These are phyloP conservation scores for Oxytorus armatus DNA, from an alignment of 2,888 invertebrate genomes.

Conservation along the genomic window DNA sequence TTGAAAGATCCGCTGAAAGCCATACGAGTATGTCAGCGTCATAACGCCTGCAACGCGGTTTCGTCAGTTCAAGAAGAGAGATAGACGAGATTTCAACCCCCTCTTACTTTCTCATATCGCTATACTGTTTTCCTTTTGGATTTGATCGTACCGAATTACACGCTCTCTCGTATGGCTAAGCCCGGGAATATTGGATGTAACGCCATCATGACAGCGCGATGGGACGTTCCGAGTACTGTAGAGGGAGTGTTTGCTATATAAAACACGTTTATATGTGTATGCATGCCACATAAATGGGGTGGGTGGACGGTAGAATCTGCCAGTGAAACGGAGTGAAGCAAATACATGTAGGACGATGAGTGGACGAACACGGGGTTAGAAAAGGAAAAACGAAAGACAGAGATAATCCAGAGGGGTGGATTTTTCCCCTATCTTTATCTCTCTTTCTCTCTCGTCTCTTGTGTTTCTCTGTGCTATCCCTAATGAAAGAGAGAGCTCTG, in stretches of 20 bases:
- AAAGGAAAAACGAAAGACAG: constrained; percentile 67
- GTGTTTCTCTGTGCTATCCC: constrained; percentile 70
- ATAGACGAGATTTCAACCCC: neutral
- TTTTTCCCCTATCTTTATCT: constrained; percentile 56
- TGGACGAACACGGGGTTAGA: constrained; percentile 58
- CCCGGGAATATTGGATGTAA: constrained; percentile 79
- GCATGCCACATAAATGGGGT: constrained; percentile 31
- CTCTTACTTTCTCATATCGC: constrained; percentile 21
- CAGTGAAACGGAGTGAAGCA: constrained; percentile 60
- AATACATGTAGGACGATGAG: constrained; percentile 1
- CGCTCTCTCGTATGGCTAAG: constrained; percentile 68
- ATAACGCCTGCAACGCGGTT: constrained; percentile 18
- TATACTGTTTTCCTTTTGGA: constrained; percentile 70
- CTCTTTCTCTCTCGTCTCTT: constrained; percentile 66
- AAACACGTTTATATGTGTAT: constrained; percentile 34
- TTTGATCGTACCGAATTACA: constrained; percentile 75
- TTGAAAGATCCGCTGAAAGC: constrained; percentile 11
- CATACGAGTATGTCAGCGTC: constrained; percentile 12
- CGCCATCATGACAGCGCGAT: constrained; percentile 78
- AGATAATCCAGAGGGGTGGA: constrained; percentile 67
- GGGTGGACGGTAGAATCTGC: constrained; percentile 42
- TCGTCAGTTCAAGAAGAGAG: constrained; percentile 8
- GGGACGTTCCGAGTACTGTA: constrained; percentile 62
- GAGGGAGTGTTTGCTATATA: constrained; percentile 64
- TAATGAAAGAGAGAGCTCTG: constrained; percentile 80